These are phyloP conservation scores for Bursaphelenchus okinawaensis DNA, from an alignment of 2,888 invertebrate genomes.

Conservation along the genomic window DNA sequence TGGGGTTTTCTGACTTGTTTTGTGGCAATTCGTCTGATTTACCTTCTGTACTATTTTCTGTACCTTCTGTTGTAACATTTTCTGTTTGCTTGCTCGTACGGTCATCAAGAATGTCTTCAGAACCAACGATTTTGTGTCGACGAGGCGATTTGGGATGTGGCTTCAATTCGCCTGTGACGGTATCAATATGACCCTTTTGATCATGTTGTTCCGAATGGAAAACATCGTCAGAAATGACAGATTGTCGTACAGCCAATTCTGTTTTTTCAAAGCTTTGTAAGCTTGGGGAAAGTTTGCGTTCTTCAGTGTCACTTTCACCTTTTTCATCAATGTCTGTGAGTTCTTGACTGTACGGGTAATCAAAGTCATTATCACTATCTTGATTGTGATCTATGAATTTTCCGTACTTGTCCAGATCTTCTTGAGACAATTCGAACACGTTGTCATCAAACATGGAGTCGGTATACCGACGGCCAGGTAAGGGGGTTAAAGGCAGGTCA, in stretches of 20 bases:
- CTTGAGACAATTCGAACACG: not conserved
- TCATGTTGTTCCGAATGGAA: not conserved
- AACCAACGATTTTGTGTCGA: too few species aligned
- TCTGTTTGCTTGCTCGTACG: too few species aligned
- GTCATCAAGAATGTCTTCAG: too few species aligned
- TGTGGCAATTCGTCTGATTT: not conserved
- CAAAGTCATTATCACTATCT: not conserved
- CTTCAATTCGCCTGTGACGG: not conserved
- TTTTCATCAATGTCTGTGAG: not conserved
- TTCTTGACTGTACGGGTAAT: conserved; percentile 11
- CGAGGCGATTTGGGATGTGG: too few species aligned
- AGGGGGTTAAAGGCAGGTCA: too few species aligned
- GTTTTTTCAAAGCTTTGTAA: conserved; percentile 9
- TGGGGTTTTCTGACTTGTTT: not conserved
- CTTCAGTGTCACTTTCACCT: not conserved
- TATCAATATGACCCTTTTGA: not conserved
- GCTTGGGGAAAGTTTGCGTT: not conserved
- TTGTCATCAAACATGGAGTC: not conserved
- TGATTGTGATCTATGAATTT: not conserved
- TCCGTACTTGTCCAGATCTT: not conserved
- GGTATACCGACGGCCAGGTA: not conserved
- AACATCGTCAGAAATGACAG: conserved; percentile 6
- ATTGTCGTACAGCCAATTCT: not conserved
- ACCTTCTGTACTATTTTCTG: too few species aligned
- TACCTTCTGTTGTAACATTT: too few species aligned